Evolutionary conservation across 2,113 vertebrate genomes (phyloP).

Genomic region (Melozone crissalis): DNA sequence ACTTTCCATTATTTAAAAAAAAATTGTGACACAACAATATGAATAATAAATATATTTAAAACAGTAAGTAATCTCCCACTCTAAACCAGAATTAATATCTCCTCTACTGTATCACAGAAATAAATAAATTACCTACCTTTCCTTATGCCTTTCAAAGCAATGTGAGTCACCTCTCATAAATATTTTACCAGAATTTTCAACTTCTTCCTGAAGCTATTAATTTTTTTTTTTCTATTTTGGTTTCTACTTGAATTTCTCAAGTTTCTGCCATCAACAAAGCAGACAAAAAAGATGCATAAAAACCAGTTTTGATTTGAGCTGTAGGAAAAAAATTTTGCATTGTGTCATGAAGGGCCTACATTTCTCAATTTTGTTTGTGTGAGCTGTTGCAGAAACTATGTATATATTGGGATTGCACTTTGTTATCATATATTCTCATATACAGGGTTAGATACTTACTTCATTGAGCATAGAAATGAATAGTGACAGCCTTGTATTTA

Average conservation of each 20-base stretch:
- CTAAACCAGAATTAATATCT: background rate
- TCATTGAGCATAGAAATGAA: background rate
- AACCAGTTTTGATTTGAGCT: background rate
- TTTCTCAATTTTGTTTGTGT: background rate
- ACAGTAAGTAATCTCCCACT: background rate
- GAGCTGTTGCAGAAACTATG: background rate
- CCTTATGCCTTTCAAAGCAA: background rate
- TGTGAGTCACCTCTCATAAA: background rate
- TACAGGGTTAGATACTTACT: background rate
- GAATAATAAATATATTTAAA: background rate
- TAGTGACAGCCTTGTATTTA: fast-evolving
- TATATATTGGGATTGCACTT: background rate
- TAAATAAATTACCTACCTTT: background rate
- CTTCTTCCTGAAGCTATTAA: background rate
- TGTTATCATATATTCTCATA: background rate
- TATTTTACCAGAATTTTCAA: background rate
- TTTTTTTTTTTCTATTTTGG: background rate
- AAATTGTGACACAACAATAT: background rate
- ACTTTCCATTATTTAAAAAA: background rate
- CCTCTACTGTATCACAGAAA: background rate
- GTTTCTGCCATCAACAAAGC: background rate
- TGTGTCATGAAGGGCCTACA: background rate
- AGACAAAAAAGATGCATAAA: background rate
- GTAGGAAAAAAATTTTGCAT: background rate
- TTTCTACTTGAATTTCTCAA: background rate